These are phyloP conservation scores for Melitaea cinxia DNA, from an alignment of 1,140 invertebrate genomes.

Conservation along the genomic window DNA sequence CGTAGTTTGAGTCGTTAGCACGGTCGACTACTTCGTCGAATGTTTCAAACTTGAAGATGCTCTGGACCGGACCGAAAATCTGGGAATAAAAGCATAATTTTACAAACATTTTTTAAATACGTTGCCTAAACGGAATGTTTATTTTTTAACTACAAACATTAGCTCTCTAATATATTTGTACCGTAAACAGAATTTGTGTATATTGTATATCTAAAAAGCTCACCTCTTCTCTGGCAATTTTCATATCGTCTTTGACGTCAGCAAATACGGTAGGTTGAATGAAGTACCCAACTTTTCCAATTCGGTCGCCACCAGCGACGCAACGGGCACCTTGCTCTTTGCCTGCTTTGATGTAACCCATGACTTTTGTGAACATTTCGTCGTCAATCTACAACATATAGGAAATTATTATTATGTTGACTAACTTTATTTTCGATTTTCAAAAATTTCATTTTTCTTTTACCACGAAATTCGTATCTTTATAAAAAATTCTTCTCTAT, in stretches of 20 bases:
- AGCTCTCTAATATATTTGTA: too few species aligned
- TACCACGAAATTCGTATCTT: too few species aligned
- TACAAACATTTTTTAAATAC: not conserved
- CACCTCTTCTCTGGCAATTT: constrained; percentile 90
- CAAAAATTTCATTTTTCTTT: too few species aligned
- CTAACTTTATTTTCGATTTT: too few species aligned
- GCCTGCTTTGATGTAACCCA: constrained; percentile 86
- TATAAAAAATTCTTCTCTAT: too few species aligned
- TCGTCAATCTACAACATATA: constrained; percentile 84
- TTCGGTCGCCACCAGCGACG: constrained; percentile 85
- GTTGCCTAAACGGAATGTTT: not conserved
- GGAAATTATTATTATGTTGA: not conserved
- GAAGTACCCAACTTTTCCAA: constrained; percentile 87
- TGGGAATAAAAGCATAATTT: constrained; percentile 34
- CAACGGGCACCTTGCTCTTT: constrained; percentile 89
- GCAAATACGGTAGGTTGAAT: constrained; percentile 91
- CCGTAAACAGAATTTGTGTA: too few species aligned
- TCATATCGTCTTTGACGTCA: constrained; percentile 90
- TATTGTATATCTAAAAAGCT: not conserved
- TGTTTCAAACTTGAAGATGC: constrained; percentile 93
- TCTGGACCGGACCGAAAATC: constrained; percentile 96
- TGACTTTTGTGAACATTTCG: constrained; percentile 86
- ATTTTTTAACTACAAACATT: not conserved
- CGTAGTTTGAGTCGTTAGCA: constrained; percentile 94
- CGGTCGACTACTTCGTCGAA: constrained; percentile 95